These are phyloP conservation scores for Neria commutata DNA, from an alignment of 2,888 invertebrate genomes.

Conservation along the genomic window DNA sequence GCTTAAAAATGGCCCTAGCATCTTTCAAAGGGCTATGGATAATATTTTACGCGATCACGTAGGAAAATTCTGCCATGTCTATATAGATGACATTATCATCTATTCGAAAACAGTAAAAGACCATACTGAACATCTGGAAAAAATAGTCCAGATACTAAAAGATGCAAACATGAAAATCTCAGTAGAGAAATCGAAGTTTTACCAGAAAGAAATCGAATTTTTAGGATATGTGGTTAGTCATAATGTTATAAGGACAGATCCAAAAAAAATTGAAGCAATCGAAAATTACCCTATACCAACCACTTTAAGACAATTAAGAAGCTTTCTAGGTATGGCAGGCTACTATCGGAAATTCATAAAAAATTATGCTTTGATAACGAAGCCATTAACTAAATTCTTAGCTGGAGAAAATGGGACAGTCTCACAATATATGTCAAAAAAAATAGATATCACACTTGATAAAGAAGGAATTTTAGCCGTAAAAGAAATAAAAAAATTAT, in stretches of 20 bases:
- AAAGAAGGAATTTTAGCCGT: not conserved
- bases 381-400: not conserved
- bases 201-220: not conserved
- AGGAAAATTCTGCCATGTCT: not conserved
- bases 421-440: not conserved
- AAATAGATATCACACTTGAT: not conserved
- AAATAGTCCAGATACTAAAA: not conserved
- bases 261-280: not conserved
- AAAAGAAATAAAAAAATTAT: too few species aligned
- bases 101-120: not conserved
- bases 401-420: not conserved
- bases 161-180: slow-evolving; percentile 3
- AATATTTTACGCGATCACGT: not conserved
- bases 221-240: not conserved
- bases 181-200: not conserved
- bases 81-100: slow-evolving; percentile 3
- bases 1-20: too few species aligned
- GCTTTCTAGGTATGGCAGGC: not conserved
- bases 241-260: not conserved
- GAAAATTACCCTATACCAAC: not conserved
- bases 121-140: not conserved
- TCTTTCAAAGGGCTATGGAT: not conserved
- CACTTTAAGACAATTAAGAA: not conserved
- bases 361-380: not conserved
- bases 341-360: not conserved